phyloP scores from a whole-genome alignment of 2,113 vertebrate genomes.

The Pteropus alecto region DNA sequence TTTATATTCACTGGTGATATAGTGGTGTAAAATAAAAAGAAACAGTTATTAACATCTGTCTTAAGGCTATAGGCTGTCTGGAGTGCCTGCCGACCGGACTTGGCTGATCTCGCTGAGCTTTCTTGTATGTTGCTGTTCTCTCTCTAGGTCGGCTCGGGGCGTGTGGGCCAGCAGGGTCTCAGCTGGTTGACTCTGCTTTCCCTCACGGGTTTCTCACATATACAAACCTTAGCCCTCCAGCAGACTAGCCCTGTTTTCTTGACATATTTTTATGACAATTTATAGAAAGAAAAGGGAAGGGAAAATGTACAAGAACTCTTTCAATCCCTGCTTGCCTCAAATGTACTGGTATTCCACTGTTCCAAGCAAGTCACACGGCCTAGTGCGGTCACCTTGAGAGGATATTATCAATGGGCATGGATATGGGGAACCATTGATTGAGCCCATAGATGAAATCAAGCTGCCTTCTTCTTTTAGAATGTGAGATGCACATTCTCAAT shows the following conservation, averaged over 20 bases:
- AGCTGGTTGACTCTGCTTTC: not conserved
- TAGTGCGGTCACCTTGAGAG: not conserved
- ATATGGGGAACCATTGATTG: not conserved
- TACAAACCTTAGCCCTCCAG: not conserved
- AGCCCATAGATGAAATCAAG: not conserved
- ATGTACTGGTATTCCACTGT: not conserved
- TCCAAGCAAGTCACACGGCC: not conserved
- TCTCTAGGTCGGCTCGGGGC: not conserved
- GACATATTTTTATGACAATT: not conserved
- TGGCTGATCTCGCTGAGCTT: not conserved
- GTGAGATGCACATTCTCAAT: not conserved
- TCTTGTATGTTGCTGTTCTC: not conserved
- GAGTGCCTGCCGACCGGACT: not conserved
- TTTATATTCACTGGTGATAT: not conserved
- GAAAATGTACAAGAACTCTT: not conserved
- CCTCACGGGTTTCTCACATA: not conserved
- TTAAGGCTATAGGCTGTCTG: not conserved
- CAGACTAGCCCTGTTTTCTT: not conserved
- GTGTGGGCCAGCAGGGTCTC: accelerated
- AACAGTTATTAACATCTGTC: not conserved
- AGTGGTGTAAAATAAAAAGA: not conserved
- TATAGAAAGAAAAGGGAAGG: not conserved
- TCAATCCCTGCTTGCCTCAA: not conserved
- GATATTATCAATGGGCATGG: not conserved
- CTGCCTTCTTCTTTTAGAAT: not conserved